Evolutionary conservation across 2,797 vertebrate species (phyloP).

Genomic region (Silurus aristotelis): DNA sequence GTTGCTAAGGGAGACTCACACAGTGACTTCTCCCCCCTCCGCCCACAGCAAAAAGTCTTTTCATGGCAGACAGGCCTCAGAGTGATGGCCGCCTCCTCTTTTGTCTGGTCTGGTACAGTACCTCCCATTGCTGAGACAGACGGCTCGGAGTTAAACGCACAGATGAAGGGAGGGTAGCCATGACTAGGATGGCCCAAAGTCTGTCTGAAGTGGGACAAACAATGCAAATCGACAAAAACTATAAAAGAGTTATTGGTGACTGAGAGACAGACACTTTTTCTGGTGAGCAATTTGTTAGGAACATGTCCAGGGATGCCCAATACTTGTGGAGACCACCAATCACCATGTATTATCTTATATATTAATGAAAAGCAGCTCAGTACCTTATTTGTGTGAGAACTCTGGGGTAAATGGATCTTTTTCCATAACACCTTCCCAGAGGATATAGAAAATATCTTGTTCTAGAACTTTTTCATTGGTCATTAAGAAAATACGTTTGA

Average conservation of each 20-base stretch:
- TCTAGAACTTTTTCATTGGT: neutral
- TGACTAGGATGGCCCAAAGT: constrained; percentile 54
- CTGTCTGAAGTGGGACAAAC: constrained; percentile 56
- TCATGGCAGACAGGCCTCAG: constrained; percentile 76
- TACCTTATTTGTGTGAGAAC: neutral
- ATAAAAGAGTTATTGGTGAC: constrained; percentile 42
- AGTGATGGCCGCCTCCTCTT: constrained; percentile 81
- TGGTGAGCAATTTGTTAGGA: neutral
- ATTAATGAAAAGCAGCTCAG: neutral
- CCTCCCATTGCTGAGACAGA: constrained; percentile 72
- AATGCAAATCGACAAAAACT: constrained; percentile 21
- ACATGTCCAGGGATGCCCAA: neutral
- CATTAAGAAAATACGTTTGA: neutral
- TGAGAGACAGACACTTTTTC: constrained; percentile 2
- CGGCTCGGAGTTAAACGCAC: constrained; percentile 57
- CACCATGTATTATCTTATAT: neutral
- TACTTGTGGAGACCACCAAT: neutral
- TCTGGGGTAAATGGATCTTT: neutral
- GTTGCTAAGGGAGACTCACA: constrained; percentile 82
- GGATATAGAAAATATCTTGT: neutral
- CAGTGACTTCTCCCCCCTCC: constrained; percentile 74
- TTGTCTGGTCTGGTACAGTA: constrained; percentile 76
- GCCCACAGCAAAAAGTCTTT: constrained; percentile 71
- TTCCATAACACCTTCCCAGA: neutral
- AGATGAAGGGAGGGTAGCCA: constrained; percentile 38